Evolutionary conservation across 2,113 vertebrate genomes (phyloP), one percentile per base, ranked within the genome.

Genomic region (Misgurnus mizolepis): DNA sequence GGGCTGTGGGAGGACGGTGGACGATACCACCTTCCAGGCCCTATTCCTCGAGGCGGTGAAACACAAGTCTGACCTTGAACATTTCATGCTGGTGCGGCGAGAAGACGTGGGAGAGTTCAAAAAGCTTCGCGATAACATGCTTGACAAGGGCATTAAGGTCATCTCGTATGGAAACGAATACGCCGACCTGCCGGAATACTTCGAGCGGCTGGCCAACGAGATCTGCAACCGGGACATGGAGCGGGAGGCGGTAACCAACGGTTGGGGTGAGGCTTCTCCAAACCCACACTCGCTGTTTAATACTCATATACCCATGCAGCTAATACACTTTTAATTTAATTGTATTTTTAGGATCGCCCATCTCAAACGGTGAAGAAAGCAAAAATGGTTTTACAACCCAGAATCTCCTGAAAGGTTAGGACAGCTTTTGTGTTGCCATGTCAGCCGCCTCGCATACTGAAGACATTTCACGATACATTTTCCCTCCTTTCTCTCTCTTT

Each of bases 1-100:
- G 83, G 97, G 96, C 87, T 98, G 97, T 58, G 96, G 96, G 39
- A 95, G 96, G 90, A 98, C 97, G 0, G 96, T 98, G 7, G 96
- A 96, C 10, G 96, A 99, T 87, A 98, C 96, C 15, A 98, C 97
- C n/a, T 99, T 99, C 91, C 97, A 98, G 89, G 96, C 97, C n/a
- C 91, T 99, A 56, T 98, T 98, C 86, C 83, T 97, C 79, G 97
- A 99, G 89, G 96, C 97, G 0, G 95, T 98, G 84, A 98, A 98
- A 82, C 95, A 96, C 92, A 98, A 96, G 80, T 98, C 96, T 0
- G 96, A 98, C 89, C 89, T 98, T 83, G 96, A 98, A 81, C 97
- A 98, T 86, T 99, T 99, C 89, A 99, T 98, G 96, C 92, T 98
- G 0, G 96, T 98, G 66, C 93, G 96, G 65, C 93, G 96, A 40